Base-by-base conservation (phyloP, 2,113 vertebrate genomes). In the Noturus placidus region DNA sequence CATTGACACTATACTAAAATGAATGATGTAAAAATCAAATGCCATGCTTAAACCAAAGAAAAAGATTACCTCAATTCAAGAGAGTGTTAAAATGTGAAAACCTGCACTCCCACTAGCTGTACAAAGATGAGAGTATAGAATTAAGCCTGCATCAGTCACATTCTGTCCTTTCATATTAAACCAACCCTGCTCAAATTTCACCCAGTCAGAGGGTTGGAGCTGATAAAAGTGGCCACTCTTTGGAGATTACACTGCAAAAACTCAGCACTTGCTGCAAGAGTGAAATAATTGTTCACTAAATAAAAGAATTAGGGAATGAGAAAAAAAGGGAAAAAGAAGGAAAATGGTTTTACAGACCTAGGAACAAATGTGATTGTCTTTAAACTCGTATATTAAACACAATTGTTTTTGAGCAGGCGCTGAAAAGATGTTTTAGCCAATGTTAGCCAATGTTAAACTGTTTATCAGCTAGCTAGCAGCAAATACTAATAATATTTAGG, bases 181-280 rank as follows among this genome's bases (percentile, higher is more conserved):
- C 17, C 46, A 88, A 81, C n/a, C n/a, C 57, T 35, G 17, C 81
- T 89, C 85, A 22, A 25, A 63, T 89, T 84, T 87, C 88, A 87
- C 88, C 11, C 20, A 35, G 54, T 87, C 65, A 83, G 38, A 52
- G 52, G 42, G 22, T 33, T 61, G 50, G 42, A 52, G 19, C 38
- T 35, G 61, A 69, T 67, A 63, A 33, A 78, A 84, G 30, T 57
- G 25, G 11, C 72, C 46, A 50, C 14, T 14, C 72, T 79, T 63
- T 6, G 3, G 35, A 69, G 30, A 80, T 27, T 35, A 69, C 14
- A 17, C 11, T 42, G 20, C 61, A 54, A 35, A 86, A 86, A 69
- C 22, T 13, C n/a, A 69, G 46, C 33, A 67, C 25, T 46, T 42
- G 38, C 72, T 59, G 11, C 50, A 33, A 15, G 67, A 15, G 0